phyloP scores from a whole-genome alignment of 1,140 invertebrate species.

The Bradynema listronoti region DNA sequence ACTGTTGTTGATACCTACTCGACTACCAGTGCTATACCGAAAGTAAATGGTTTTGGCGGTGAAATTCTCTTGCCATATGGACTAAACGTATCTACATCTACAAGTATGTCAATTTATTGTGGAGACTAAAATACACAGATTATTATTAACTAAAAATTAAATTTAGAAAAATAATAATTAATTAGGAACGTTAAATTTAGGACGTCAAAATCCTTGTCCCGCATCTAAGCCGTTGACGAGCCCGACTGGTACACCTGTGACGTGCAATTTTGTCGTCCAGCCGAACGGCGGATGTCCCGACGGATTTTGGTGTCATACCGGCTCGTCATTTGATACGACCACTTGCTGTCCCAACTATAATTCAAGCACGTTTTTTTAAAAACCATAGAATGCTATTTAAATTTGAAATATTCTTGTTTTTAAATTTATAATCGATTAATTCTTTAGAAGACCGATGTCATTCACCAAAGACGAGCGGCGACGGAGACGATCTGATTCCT shows the following conservation, averaged over 20 bases:
- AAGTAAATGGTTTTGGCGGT: no score
- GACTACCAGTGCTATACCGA: no score
- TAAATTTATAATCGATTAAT: background rate
- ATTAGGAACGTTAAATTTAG: slow-evolving; percentile 35
- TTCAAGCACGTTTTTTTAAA: slow-evolving; percentile 10
- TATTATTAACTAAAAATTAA: background rate
- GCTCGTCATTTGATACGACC: slow-evolving; percentile 47
- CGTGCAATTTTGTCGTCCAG: slow-evolving; percentile 53
- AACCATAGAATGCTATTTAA: background rate
- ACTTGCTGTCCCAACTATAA: slow-evolving; percentile 46
- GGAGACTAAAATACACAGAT: no score
- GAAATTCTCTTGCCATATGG: no score
- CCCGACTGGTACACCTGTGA: slow-evolving; percentile 54
- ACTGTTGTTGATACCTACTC: no score
- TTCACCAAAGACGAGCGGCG: slow-evolving; percentile 41
- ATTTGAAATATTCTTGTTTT: slow-evolving; percentile 15
- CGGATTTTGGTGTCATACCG: slow-evolving; percentile 38
- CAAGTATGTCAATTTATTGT: no score
- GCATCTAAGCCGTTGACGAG: slow-evolving; percentile 44
- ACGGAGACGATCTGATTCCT: slow-evolving; percentile 49
- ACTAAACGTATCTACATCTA: no score
- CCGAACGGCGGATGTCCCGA: slow-evolving; percentile 57
- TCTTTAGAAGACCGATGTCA: slow-evolving; percentile 38
- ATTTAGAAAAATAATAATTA: background rate
- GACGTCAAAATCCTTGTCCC: slow-evolving; percentile 45